These are phyloP conservation scores for Agrotis segetum DNA, from an alignment of 2,888 invertebrate genomes.

Conservation along the genomic window DNA sequence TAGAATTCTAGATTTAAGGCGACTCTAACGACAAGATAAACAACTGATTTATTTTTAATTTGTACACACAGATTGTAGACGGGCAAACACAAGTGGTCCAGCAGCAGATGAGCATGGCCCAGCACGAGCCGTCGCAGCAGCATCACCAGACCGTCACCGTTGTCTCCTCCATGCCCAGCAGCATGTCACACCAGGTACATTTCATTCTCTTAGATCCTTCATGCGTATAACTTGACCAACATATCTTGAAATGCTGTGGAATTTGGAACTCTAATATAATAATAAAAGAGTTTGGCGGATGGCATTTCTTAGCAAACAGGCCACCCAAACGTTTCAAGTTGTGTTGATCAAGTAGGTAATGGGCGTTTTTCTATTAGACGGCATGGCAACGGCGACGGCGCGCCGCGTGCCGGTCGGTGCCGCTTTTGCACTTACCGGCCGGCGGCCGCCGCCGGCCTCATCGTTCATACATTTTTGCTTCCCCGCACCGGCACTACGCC, in stretches of 20 bases:
- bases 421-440: too few species aligned
- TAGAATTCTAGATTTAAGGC: neutral
- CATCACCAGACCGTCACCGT: conserved; percentile 89
- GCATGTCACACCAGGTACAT: conserved; percentile 86
- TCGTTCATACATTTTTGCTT: too few species aligned
- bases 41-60: conserved; percentile 12
- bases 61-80: conserved; percentile 79
- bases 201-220: neutral
- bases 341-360: neutral
- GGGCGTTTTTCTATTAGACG: too few species aligned
- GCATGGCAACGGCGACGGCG: too few species aligned
- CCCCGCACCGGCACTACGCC: too few species aligned
- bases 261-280: neutral
- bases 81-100: conserved; percentile 84
- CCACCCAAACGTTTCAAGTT: neutral
- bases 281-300: neutral
- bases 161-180: conserved; percentile 88
- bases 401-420: too few species aligned
- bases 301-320: neutral
- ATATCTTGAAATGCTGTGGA: neutral
- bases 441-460: too few species aligned
- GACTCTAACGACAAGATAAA: neutral
- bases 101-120: conserved; percentile 87
- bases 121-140: conserved; percentile 87
- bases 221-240: neutral